A percentile compares a stretch with the other conserved stretches of the same genome.
phyloP scores from a whole-genome alignment of 1,140 invertebrate genomes.

The Linepithema humile region DNA sequence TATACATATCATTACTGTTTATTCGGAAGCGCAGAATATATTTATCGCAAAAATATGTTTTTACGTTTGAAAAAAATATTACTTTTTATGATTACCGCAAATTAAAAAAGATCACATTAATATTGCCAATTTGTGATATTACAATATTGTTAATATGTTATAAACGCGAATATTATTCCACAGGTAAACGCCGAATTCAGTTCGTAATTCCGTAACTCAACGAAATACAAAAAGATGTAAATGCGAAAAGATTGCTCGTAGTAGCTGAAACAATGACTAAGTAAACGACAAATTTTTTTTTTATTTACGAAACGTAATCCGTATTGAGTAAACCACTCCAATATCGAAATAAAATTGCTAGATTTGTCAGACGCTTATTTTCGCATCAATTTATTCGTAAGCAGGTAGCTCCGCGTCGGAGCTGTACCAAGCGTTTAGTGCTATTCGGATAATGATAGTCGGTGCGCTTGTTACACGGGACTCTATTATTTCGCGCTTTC shows the following conservation, averaged over 20 bases:
- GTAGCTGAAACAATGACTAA: no score
- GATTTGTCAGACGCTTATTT: slow-evolving; percentile 27
- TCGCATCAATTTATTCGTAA: slow-evolving; percentile 5
- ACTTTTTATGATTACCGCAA: slow-evolving; percentile 5
- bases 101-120: no score
- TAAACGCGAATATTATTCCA: not conserved
- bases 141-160: not conserved
- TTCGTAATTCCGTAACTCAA: no score
- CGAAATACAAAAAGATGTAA: not conserved
- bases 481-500: slow-evolving; percentile 15
- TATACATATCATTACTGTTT: not conserved
- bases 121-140: not conserved
- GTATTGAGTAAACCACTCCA: not conserved
- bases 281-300: not conserved
- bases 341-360: not conserved
- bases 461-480: not conserved
- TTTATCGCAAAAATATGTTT: slow-evolving; percentile 6
- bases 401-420: not conserved
- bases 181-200: no score
- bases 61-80: not conserved
- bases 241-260: not conserved
- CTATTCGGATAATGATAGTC: slow-evolving; percentile 16
- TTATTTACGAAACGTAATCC: not conserved
- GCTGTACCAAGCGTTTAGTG: not conserved
- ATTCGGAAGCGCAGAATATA: not conserved